Conservation (phyloP, 2,888 invertebrate species). For the Teleiodes luculella region DNA sequence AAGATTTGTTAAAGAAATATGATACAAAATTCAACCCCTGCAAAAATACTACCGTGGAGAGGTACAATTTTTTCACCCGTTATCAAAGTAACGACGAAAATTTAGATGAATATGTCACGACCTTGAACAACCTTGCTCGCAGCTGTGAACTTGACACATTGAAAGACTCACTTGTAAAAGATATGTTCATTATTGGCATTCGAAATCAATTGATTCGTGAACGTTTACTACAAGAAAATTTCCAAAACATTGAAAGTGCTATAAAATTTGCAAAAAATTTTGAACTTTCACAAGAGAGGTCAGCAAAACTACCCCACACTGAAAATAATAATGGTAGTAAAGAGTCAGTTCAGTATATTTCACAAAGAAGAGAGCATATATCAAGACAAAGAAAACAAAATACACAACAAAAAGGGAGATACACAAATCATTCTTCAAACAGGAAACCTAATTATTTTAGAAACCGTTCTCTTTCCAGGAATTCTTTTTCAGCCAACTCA, state of each 20-base stretch:
- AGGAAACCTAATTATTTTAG: background rate
- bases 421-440: background rate
- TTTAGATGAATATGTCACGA: background rate
- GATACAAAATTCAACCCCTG: no score
- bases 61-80: no score
- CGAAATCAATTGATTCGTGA: background rate
- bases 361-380: background rate
- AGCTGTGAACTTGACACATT: background rate
- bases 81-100: no score
- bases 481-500: background rate
- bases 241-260: background rate
- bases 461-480: background rate
- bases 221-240: background rate
- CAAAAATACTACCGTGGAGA: no score
- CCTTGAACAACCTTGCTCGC: background rate
- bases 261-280: background rate
- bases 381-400: conserved; percentile 1
- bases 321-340: background rate
- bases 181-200: background rate
- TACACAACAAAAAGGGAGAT: background rate
- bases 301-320: background rate
- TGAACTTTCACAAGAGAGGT: conserved; percentile 6
- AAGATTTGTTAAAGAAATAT: no score
- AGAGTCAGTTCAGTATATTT: background rate
- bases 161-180: background rate